Conservation (phyloP, 92 coral and sea anemone species). For the Plumapathes pennacea region DNA sequence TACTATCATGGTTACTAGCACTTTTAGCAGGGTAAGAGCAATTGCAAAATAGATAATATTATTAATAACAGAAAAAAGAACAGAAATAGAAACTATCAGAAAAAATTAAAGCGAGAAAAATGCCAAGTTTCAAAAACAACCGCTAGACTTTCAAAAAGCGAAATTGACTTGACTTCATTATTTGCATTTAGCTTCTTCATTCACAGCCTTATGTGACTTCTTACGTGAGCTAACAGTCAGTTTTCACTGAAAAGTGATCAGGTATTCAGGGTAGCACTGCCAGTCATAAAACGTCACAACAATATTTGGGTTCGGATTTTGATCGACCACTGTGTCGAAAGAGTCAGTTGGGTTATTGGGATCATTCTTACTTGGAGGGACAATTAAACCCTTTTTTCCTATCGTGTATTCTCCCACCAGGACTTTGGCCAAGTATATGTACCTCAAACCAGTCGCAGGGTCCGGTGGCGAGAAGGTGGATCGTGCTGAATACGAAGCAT, state of each 20-base stretch:
- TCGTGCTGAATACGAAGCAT: constrained; percentile 53
- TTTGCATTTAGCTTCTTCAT: too few relatives aligned
- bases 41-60: too few relatives aligned
- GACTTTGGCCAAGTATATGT: constrained; percentile 66
- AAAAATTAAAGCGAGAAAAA: too few relatives aligned
- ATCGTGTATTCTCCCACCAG: constrained; percentile 66
- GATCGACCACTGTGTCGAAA: constrained; percentile 45
- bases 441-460: constrained; percentile 12
- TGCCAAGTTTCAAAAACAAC: too few relatives aligned
- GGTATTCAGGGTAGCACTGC: constrained; percentile 72
- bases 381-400: constrained; percentile 22
- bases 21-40: too few relatives aligned
- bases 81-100: too few relatives aligned
- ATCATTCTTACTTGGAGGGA: constrained; percentile 59
- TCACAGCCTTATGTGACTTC: too few relatives aligned
- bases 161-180: too few relatives aligned
- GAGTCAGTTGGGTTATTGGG: constrained; percentile 29
- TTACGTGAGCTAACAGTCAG: too few relatives aligned
- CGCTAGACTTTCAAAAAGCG: too few relatives aligned
- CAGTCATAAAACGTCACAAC: constrained; percentile 68
- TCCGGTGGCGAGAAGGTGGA: constrained; percentile 54
- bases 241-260: constrained; percentile 14
- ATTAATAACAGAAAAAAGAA: too few relatives aligned
- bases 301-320: constrained; percentile 20
- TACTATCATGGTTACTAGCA: too few relatives aligned